Conservation (phyloP, 2,797 vertebrate species). For the Phylloscopus collybita region DNA sequence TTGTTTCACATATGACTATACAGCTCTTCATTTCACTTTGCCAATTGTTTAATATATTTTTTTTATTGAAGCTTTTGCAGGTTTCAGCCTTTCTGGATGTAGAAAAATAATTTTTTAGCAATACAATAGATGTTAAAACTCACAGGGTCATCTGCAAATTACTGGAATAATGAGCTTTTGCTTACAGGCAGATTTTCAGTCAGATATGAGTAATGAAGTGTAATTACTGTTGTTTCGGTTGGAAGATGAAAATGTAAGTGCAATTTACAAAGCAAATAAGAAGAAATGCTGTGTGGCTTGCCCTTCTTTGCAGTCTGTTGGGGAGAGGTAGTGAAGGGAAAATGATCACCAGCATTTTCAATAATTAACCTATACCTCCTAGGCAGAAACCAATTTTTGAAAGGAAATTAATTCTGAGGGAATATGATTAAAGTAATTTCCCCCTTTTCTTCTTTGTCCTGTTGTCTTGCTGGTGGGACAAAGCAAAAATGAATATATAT, state of each 20-base stretch:
- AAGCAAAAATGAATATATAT: not conserved
- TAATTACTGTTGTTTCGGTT: conserved; percentile 42
- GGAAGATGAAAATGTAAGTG: conserved; percentile 39
- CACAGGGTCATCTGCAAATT: conserved; percentile 44
- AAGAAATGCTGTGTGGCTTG: not conserved
- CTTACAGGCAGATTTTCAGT: conserved; percentile 56
- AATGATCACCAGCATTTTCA: not conserved
- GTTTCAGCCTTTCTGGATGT: not conserved
- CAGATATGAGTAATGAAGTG: conserved; percentile 46
- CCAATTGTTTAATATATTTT: not conserved
- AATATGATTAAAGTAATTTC: conserved; percentile 13
- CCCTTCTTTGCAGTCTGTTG: not conserved
- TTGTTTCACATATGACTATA: not conserved
- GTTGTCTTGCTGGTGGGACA: not conserved
- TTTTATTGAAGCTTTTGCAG: not conserved
- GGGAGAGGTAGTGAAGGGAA: not conserved
- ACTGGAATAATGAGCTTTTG: conserved; percentile 37
- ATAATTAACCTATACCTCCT: conserved; percentile 48
- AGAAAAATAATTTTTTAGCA: conserved; percentile 6
- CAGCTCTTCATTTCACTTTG: not conserved
- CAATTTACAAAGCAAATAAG: conserved; percentile 30
- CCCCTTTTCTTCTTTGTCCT: not conserved
- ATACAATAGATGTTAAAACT: not conserved
- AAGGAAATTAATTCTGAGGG: conserved; percentile 45
- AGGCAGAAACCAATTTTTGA: conserved; percentile 22